Conservation (phyloP, 2,113 vertebrate species). For the Zapus hudsonius region DNA sequence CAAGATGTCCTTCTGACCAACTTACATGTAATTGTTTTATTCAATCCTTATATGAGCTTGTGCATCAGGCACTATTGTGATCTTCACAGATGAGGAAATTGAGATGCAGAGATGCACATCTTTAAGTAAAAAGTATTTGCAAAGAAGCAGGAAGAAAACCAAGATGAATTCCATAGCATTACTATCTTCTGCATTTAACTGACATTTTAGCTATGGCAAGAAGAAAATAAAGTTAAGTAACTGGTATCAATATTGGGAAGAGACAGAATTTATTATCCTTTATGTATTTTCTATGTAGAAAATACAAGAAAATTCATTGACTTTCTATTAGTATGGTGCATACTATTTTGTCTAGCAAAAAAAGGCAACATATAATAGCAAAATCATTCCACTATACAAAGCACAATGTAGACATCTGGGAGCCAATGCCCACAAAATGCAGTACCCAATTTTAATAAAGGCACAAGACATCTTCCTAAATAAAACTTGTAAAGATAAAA, state of each 20-base stretch:
- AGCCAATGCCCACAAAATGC: neutral
- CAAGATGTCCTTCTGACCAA: neutral
- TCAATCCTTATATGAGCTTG: neutral
- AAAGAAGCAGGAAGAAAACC: neutral
- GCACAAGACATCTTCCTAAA: neutral
- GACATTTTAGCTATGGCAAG: neutral
- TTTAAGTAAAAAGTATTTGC: neutral
- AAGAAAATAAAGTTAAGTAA: constrained; percentile 10
- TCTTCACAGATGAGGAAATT: neutral
- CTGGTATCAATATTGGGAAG: neutral
- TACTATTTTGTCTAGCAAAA: neutral
- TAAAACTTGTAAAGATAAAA: neutral
- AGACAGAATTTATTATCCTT: neutral
- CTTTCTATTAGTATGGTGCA: neutral
- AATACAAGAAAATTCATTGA: neutral
- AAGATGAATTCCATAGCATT: neutral
- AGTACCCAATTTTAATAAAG: neutral
- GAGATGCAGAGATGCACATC: neutral
- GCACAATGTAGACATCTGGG: neutral
- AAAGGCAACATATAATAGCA: neutral
- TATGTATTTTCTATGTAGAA: neutral
- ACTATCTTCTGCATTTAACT: neutral
- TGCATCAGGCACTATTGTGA: neutral
- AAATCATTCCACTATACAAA: neutral
- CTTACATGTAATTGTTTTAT: neutral